These are phyloP conservation scores for Brachionus rotundiformis DNA, from an alignment of 1,140 invertebrate species.

Conservation along the genomic window DNA sequence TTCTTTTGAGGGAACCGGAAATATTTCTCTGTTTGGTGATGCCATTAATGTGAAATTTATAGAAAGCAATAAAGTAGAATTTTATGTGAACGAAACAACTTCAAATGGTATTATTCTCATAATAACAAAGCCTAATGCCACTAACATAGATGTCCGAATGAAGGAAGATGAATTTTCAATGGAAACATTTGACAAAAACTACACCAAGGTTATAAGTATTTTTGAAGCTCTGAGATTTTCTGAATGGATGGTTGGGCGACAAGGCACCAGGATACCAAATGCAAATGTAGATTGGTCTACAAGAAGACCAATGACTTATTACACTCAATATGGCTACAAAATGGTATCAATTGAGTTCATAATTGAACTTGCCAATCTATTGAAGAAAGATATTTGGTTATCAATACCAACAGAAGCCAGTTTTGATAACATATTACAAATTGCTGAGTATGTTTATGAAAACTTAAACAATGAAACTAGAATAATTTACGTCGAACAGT, in stretches of 20 bases:
- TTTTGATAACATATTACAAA: slow-evolving; percentile 54
- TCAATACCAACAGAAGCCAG: slow-evolving; percentile 56
- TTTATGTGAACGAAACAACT: slow-evolving; percentile 11
- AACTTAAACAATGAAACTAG: slow-evolving; percentile 54
- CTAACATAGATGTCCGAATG: neutral
- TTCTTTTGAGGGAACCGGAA: slow-evolving; percentile 20
- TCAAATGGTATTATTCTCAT: slow-evolving; percentile 9
- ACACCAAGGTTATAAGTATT: neutral
- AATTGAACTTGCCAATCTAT: slow-evolving; percentile 55
- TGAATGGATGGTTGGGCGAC: neutral
- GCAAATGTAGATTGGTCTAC: slow-evolving; percentile 54
- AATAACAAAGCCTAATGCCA: slow-evolving; percentile 10
- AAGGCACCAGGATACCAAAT: neutral
- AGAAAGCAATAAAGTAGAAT: slow-evolving; percentile 2
- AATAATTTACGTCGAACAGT: slow-evolving; percentile 52
- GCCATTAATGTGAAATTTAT: neutral
- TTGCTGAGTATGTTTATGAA: slow-evolving; percentile 54
- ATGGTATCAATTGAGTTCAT: slow-evolving; percentile 56
- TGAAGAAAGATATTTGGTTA: slow-evolving; percentile 56
- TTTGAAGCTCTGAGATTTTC: slow-evolving; percentile 20
- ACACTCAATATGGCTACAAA: slow-evolving; percentile 55
- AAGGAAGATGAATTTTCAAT: neutral
- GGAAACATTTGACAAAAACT: slow-evolving; percentile 15
- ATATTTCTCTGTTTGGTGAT: slow-evolving; percentile 25
- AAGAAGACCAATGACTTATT: slow-evolving; percentile 51